Evolutionary conservation across 2,113 vertebrate genomes (phyloP).

Genomic region (Sceloporus undulatus): DNA sequence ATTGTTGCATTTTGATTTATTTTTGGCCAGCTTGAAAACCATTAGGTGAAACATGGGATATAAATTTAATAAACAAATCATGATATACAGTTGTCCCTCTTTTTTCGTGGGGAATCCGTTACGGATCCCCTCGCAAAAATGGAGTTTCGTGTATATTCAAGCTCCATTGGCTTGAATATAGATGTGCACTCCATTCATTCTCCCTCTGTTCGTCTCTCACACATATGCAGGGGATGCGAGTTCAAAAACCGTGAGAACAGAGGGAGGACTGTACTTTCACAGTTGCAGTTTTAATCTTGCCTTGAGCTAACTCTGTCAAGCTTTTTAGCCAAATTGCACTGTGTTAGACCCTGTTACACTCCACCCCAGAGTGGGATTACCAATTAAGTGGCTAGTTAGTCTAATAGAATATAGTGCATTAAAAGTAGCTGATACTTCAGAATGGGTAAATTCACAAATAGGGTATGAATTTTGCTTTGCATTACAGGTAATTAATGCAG

Average conservation of each 20-base stretch:
- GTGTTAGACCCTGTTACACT: neutral
- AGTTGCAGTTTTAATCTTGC: neutral
- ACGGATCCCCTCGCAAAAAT: too few relatives aligned
- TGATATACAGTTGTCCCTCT: neutral
- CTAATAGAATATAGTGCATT: neutral
- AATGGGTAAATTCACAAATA: conserved; percentile 11
- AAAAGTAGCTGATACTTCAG: neutral
- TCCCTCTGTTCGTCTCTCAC: too few relatives aligned
- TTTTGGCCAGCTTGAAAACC: neutral
- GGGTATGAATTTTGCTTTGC: conserved; percentile 35
- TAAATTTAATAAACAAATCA: neutral
- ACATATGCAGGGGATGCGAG: too few relatives aligned
- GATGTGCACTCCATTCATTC: too few relatives aligned
- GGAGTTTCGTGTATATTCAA: too few relatives aligned
- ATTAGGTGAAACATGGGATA: neutral
- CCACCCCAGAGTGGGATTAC: neutral
- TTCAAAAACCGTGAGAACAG: too few relatives aligned
- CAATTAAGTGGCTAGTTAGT: neutral
- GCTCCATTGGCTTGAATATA: too few relatives aligned
- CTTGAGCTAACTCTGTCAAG: neutral
- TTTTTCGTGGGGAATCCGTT: too few relatives aligned
- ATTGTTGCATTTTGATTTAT: neutral
- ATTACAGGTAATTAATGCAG: conserved; percentile 97
- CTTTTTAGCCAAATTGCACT: too few relatives aligned
- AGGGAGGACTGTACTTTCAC: neutral